Conservation (phyloP, 1,140 invertebrate species). For the Camponotus pennsylvanicus region DNA sequence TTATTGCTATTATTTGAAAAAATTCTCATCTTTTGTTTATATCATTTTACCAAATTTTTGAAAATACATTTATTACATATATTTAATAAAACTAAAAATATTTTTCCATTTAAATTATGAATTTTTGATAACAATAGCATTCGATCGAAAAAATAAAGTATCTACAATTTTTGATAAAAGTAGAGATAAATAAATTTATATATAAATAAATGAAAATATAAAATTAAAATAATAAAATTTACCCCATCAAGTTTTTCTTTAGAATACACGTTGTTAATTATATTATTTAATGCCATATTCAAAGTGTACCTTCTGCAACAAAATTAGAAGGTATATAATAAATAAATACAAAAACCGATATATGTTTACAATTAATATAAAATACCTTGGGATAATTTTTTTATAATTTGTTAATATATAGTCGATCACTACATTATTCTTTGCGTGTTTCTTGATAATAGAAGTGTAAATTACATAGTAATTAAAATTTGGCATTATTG, state of each 20-base stretch:
- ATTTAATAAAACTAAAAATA: too few species aligned
- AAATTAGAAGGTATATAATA: conserved; percentile 15
- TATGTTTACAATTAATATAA: neutral
- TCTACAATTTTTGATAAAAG: neutral
- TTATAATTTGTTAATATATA: conserved; percentile 34
- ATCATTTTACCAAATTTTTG: too few species aligned
- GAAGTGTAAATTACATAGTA: neutral
- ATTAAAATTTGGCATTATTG: neutral
- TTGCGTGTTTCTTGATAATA: neutral
- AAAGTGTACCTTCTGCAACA: neutral
- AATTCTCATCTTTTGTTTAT: too few species aligned
- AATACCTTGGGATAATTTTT: neutral
- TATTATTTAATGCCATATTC: neutral
- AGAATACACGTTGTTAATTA: neutral
- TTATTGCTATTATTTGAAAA: neutral
- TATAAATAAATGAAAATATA: neutral
- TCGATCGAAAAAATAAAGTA: neutral
- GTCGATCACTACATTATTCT: neutral
- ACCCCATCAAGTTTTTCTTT: conserved; percentile 30
- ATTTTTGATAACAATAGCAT: neutral
- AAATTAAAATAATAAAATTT: neutral
- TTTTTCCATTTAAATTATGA: too few species aligned
- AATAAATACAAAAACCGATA: neutral
- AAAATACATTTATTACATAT: too few species aligned
- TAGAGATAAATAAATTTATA: neutral